phyloP scores from a whole-genome alignment of 1,140 invertebrate species.

The Cherax quadricarinatus region DNA sequence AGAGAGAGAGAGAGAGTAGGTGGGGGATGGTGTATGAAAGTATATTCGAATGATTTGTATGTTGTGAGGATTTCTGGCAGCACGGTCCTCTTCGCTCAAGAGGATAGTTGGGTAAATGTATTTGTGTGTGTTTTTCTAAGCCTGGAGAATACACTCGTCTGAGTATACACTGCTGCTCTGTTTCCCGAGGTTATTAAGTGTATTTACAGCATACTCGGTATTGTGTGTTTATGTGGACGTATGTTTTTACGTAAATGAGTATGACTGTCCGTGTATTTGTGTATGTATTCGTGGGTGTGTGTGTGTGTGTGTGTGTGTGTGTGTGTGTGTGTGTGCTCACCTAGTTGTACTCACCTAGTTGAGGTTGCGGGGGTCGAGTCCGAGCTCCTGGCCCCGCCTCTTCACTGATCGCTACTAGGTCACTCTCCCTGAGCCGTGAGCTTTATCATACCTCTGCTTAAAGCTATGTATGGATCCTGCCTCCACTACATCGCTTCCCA shows the following conservation, averaged over 20 bases:
- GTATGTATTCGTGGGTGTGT: slow-evolving; percentile 16
- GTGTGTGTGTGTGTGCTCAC: slow-evolving; percentile 33
- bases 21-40: neutral
- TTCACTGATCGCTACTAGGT: no score
- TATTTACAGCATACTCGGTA: neutral
- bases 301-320: slow-evolving; percentile 35
- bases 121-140: neutral
- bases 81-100: no score
- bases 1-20: no score
- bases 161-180: no score
- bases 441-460: no score
- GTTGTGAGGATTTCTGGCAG: neutral
- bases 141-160: neutral
- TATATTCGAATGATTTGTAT: neutral
- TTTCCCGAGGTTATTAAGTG: no score
- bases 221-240: neutral
- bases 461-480: no score
- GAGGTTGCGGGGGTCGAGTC: no score
- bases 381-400: no score
- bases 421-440: no score
- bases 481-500: no score
- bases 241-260: neutral
- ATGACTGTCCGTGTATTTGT: neutral
- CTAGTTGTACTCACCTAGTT: no score
- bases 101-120: neutral